These are phyloP conservation scores for Chelonus insularis DNA, from an alignment of 1,140 invertebrate genomes.

Conservation along the genomic window DNA sequence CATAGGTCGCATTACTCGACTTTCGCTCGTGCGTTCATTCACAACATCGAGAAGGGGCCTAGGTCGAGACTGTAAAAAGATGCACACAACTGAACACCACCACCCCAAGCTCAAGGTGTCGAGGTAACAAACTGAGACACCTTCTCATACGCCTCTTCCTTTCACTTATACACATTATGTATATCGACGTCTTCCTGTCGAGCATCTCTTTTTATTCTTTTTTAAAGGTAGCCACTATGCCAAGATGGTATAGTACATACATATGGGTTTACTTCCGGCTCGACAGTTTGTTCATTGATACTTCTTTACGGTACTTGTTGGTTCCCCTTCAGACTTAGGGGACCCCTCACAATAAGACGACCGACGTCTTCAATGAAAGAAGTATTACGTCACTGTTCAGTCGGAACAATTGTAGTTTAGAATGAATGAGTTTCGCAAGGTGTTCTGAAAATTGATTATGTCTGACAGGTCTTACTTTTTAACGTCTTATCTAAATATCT, in stretches of 20 bases:
- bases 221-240: constrained; percentile 24
- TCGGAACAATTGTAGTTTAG: not conserved
- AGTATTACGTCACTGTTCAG: constrained; percentile 10
- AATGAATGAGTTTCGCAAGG: constrained; percentile 1
- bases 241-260: not conserved
- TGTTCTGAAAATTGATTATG: not conserved
- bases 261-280: constrained; percentile 24
- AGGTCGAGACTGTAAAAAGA: not conserved
- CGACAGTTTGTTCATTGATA: constrained; percentile 22
- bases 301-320: constrained; percentile 2
- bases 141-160: not conserved
- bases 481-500: no score
- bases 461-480: not conserved
- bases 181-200: not conserved
- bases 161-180: not conserved
- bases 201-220: constrained; percentile 16
- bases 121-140: not conserved
- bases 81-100: not conserved
- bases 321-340: constrained; percentile 8
- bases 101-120: not conserved
- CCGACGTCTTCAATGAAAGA: constrained; percentile 23
- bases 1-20: constrained; percentile 46
- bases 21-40: constrained; percentile 42
- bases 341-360: constrained; percentile 2
- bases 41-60: constrained; percentile 22